Conservation (phyloP, 2,888 invertebrate genomes). For the Hydropsyche betteni region DNA sequence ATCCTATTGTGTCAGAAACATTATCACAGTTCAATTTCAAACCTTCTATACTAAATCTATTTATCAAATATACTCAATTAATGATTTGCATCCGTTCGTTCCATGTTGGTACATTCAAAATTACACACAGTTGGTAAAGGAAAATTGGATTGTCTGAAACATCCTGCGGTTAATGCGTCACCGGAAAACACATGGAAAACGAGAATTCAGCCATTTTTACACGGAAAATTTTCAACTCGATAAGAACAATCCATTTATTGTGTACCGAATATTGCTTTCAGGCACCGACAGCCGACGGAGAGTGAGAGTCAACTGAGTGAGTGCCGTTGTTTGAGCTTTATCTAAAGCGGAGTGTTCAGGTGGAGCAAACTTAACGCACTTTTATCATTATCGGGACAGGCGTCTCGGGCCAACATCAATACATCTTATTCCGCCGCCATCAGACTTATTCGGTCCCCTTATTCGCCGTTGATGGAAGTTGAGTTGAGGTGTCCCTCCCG, state of each 20-base stretch:
- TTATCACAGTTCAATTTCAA: too few species aligned
- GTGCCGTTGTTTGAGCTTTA: conserved; percentile 32
- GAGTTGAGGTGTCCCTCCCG: not conserved
- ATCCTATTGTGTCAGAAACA: too few species aligned
- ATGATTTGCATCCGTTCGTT: too few species aligned
- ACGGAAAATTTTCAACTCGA: conserved; percentile 27
- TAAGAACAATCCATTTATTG: conserved; percentile 41
- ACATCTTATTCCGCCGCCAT: conserved; percentile 20
- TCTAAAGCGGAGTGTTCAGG: conserved; percentile 29
- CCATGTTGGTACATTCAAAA: too few species aligned
- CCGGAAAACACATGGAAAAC: too few species aligned
- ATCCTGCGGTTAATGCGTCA: too few species aligned
- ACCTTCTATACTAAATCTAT: too few species aligned
- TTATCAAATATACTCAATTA: too few species aligned
- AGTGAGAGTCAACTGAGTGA: conserved; percentile 8
- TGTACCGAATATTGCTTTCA: conserved; percentile 40
- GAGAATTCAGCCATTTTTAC: not conserved
- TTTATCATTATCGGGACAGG: conserved; percentile 34
- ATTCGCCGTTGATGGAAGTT: too few species aligned
- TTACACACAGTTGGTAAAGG: too few species aligned
- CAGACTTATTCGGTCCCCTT: not conserved
- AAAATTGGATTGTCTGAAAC: too few species aligned
- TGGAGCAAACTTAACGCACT: conserved; percentile 38
- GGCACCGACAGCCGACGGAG: not conserved
- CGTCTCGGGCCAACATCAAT: conserved; percentile 37